Evolutionary conservation across 2,113 vertebrate species (phyloP), one percentile per base, ranked within the genome.

Genomic region (Colaptes auratus): DNA sequence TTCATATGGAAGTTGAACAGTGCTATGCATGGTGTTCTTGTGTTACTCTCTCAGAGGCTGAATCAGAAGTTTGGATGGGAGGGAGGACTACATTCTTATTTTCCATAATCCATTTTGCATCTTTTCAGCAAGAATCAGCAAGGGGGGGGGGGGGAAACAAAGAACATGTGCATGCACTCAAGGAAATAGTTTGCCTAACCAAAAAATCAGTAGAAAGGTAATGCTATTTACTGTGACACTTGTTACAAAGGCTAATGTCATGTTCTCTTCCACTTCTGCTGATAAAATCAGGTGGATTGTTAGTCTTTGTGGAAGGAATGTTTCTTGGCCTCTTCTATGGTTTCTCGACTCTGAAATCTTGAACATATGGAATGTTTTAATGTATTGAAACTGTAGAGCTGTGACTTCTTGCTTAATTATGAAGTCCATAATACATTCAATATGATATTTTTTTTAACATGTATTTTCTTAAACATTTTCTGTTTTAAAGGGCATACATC

Each of bases 401-500:
- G 44, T 42, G n/a, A 77, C 21, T 30, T 70, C 44, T 65, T 77
- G 8, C 28, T 80, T 72, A 50, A 59, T 50, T 85, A 15, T 63
- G n/a, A 86, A 63, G 27, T 79, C 8, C 24, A 4, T 88, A 46
- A 59, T n/a, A 17, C 24, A 23, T 76, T 35, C 24, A 39, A 14
- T 61, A 13, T 20, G 5, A 39, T 85, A n/a, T n/a, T 85, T 67
- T 92, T 60, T 35, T 35, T 18, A 42, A 88, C 42, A 23, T 70
- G 2, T 60, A 16, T 75, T 66, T 80, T 5, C 6, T 81, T 97
- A 79, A 96, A 58, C 4, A 0, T 92, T 85, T 91, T 44, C 86
- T 79, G 71, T 76, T 95, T 96, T 81, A 61, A 97, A 99, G 99
- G 99, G 81, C 99, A 99, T 82, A 98, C 98, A 52, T 99, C 99